Conservation (phyloP, 2,888 invertebrate species). For the Drepanosiphum platanoidis region DNA sequence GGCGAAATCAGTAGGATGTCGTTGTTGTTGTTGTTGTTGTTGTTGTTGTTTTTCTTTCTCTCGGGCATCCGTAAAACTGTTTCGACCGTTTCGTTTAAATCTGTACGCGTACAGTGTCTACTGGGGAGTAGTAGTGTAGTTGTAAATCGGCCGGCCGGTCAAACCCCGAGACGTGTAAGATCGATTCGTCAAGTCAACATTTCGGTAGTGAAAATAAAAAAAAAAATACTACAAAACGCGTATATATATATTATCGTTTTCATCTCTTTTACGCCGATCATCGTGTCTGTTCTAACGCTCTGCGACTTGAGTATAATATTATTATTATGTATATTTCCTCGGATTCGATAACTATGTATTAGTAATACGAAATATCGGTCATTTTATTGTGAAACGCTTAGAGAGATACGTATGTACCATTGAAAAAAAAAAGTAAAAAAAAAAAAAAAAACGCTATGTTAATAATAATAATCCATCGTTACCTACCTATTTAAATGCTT, state of each 20-base stretch:
- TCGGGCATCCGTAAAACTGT: background rate
- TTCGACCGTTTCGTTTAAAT: background rate
- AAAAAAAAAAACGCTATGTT: background rate
- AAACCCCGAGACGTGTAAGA: background rate
- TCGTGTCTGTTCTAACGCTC: conserved; percentile 8
- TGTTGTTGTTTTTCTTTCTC: background rate
- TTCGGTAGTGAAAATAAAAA: background rate
- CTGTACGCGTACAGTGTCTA: background rate
- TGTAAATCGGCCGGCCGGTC: background rate
- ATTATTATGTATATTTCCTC: background rate
- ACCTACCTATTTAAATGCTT: conserved; percentile 17
- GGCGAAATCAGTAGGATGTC: background rate
- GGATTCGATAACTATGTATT: background rate
- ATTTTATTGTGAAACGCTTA: conserved; percentile 26
- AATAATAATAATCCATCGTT: conserved; percentile 14
- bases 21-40: background rate
- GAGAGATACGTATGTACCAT: background rate
- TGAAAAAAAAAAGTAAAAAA: too few relatives aligned
- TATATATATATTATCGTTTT: background rate
- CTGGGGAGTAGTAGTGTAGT: background rate
- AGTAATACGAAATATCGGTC: background rate
- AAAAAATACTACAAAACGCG: too few relatives aligned
- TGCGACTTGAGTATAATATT: background rate
- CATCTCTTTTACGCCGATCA: background rate
- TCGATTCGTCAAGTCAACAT: background rate